phyloP scores from a whole-genome alignment of 2,113 vertebrate genomes.

The Crotalus viridis region DNA sequence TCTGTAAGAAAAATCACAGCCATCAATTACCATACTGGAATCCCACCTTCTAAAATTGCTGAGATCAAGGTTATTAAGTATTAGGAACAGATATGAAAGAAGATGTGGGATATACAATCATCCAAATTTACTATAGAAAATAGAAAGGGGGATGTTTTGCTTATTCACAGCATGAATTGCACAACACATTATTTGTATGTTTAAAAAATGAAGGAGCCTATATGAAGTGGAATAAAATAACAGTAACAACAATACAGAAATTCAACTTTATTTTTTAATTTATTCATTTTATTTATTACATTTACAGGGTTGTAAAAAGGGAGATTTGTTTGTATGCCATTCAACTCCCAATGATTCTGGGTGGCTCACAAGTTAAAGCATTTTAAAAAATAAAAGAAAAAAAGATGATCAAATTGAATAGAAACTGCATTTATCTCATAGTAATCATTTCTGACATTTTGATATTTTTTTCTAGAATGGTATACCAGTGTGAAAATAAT shows the following conservation, averaged over 20 bases:
- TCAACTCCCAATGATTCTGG: neutral
- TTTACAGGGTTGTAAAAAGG: neutral
- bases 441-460: neutral
- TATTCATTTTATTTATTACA: neutral
- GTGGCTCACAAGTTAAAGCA: neutral
- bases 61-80: neutral
- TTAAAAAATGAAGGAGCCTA: neutral
- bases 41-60: neutral
- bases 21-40: neutral
- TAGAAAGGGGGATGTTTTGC: neutral
- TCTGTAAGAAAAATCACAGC: slow-evolving; percentile 66
- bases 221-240: neutral
- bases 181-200: neutral
- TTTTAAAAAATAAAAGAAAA: neutral
- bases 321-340: neutral
- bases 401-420: neutral
- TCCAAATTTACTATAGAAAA: neutral
- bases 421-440: neutral
- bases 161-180: neutral
- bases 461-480: neutral
- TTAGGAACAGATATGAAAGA: neutral
- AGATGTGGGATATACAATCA: neutral
- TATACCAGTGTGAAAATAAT: neutral
- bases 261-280: neutral
- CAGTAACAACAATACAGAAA: neutral